Evolutionary conservation across 2,888 invertebrate genomes (phyloP), one percentile per base, ranked within the genome.

Genomic region (Leptinotarsa peninsularis): DNA sequence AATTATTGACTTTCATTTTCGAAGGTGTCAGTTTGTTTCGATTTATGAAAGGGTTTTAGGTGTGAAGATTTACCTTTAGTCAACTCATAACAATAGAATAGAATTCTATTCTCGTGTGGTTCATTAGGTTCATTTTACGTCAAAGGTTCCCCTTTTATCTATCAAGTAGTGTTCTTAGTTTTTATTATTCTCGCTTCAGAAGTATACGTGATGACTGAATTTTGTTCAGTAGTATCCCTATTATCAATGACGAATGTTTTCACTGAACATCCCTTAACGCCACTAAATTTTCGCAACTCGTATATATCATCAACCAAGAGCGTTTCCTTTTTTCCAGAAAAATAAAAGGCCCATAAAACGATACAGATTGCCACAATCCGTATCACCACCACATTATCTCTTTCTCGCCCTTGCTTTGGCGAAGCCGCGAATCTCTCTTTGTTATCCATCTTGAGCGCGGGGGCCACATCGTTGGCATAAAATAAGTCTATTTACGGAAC

Each of bases 401-500:
- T 66, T 33, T 52, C 60, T 60, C 71, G 67, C 43, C 43, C 43
- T 43, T 43, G 17, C 49, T 15, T 70, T 56, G 68, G 33, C 43
- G 15, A 23, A 49, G 33, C 67, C 49, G 63, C 67, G 52, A 75
- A 54, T 69, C 67, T 67, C 75, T 21, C 70, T 49, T 72, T 73
- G 72, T 71, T 52, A 52, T n/a, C 52, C 52, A 17, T 52, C n/a
- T n/a, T n/a, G n/a, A 52, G n/a, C 52, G 52, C 0, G 52, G 17
- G 17, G 4, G 21, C 58, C 23, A 23, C 58, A 58, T 23, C 10
- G 72, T 27, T 49, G 15, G 67, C 33, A 71, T 75, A 23, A 67
- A 71, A 76, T 77, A 74, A 74, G 72, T 72, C 68, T 74, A 71
- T 76, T 74, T 74, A 68, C 60, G 52, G 54, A 69, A 66, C 56